phyloP scores from a whole-genome alignment of 2,113 vertebrate genomes.

The Baryphthengus martii region DNA sequence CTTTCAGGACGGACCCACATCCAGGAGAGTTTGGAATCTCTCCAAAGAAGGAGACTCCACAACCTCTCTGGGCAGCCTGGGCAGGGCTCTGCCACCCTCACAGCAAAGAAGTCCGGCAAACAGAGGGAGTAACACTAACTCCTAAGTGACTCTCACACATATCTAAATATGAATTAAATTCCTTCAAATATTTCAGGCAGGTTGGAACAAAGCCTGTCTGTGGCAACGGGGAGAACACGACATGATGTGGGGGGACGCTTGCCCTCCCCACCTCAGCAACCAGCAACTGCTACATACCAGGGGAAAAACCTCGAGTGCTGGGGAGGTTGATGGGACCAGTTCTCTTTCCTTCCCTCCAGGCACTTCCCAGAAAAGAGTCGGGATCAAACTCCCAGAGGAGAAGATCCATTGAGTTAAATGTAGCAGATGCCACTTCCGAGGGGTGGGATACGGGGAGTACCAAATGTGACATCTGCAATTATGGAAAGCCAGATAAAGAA shows the following conservation, averaged over 20 bases:
- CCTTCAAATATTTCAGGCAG: neutral
- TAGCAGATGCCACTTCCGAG: neutral
- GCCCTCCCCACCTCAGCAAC: neutral
- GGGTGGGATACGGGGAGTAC: slow-evolving; percentile 22
- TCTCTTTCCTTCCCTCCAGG: neutral
- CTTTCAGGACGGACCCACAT: neutral
- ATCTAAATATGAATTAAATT: neutral
- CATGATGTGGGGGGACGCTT: too few species aligned
- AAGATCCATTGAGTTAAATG: slow-evolving; percentile 12
- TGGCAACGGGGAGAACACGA: rapidly evolving
- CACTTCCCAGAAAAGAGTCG: neutral
- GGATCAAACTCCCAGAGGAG: neutral
- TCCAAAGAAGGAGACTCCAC: too few species aligned
- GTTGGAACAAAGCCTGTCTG: neutral
- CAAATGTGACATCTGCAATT: slow-evolving; percentile 11
- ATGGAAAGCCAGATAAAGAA: slow-evolving; percentile 49
- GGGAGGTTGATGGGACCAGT: neutral
- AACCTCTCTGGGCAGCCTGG: too few species aligned
- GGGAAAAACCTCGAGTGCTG: neutral
- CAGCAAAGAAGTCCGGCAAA: neutral
- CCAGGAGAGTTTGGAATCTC: too few species aligned
- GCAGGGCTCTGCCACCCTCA: too few species aligned
- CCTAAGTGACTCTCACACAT: neutral
- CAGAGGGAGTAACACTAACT: neutral
- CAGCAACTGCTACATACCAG: neutral